These are phyloP conservation scores for Plestiodon gilberti DNA, from an alignment of 2,113 vertebrate genomes.

Conservation along the genomic window DNA sequence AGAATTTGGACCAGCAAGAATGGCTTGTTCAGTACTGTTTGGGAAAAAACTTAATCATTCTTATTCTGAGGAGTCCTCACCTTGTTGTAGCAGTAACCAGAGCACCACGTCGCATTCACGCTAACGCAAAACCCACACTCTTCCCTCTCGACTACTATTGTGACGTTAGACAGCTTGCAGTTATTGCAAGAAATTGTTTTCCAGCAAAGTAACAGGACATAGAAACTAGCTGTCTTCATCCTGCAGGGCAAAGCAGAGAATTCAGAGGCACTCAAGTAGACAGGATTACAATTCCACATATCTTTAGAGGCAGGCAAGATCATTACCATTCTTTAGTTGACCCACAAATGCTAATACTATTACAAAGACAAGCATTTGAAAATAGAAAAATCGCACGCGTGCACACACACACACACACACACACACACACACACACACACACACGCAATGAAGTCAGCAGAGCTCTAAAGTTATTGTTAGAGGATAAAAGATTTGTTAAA, in stretches of 20 bases:
- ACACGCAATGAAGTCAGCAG: neutral
- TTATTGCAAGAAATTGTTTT: slow-evolving; percentile 68
- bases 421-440: neutral
- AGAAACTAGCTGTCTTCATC: slow-evolving; percentile 81
- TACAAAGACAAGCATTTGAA: neutral
- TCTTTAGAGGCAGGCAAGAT: slow-evolving; percentile 4
- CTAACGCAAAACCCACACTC: slow-evolving; percentile 81
- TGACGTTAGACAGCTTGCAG: slow-evolving; percentile 83
- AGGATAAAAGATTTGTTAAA: slow-evolving; percentile 32
- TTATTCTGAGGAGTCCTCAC: slow-evolving; percentile 68
- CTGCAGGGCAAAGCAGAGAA: slow-evolving; percentile 51
- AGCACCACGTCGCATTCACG: slow-evolving; percentile 86
- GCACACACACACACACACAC: too few species aligned
- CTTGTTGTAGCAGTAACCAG: slow-evolving; percentile 84
- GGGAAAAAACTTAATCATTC: neutral
- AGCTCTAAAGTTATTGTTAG: neutral
- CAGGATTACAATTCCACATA: slow-evolving; percentile 20
- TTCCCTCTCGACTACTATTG: slow-evolving; percentile 84
- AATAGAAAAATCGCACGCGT: neutral
- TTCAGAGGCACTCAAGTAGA: neutral
- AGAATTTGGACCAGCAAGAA: fast-evolving
- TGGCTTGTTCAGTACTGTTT: neutral
- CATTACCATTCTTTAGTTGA: neutral
- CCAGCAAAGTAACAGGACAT: slow-evolving; percentile 79
- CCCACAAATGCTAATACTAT: neutral